phyloP scores from a whole-genome alignment of 1,140 invertebrate species.

The Ceratosolen solmsi region DNA sequence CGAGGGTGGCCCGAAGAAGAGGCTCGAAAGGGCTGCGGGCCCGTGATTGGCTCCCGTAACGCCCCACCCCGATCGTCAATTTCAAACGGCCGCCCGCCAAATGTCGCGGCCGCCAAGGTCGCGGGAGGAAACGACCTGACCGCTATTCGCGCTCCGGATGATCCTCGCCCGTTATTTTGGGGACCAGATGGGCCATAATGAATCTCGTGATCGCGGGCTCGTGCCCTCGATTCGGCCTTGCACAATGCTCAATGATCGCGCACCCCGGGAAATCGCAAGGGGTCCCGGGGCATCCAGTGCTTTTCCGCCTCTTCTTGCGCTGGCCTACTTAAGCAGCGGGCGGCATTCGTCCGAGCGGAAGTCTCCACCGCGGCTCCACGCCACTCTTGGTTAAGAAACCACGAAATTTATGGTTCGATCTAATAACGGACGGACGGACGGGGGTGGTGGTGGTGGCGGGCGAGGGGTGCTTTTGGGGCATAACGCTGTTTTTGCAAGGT shows the following conservation, averaged over 20 bases:
- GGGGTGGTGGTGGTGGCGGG: no score
- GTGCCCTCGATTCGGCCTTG: not conserved
- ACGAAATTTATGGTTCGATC: not conserved
- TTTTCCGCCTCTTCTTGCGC: not conserved
- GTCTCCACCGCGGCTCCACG: no score
- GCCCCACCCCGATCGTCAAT: no score
- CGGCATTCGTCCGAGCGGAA: not conserved
- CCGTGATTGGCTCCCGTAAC: not conserved
- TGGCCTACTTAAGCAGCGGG: not conserved
- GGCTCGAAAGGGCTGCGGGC: conserved; percentile 2
- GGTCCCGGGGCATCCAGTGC: not conserved
- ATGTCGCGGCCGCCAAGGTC: not conserved
- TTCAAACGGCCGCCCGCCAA: not conserved
- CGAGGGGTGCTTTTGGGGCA: no score
- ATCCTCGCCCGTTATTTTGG: not conserved
- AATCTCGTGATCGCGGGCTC: not conserved
- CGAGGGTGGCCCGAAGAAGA: not conserved
- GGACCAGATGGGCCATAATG: not conserved
- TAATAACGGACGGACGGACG: not conserved
- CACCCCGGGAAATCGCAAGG: not conserved
- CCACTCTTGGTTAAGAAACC: not conserved
- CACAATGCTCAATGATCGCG: not conserved
- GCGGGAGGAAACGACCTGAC: not conserved
- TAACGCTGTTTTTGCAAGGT: no score
- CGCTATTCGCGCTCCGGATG: not conserved